Conservation (phyloP, 2,113 vertebrate genomes). For the Phylloscopus trochilus region DNA sequence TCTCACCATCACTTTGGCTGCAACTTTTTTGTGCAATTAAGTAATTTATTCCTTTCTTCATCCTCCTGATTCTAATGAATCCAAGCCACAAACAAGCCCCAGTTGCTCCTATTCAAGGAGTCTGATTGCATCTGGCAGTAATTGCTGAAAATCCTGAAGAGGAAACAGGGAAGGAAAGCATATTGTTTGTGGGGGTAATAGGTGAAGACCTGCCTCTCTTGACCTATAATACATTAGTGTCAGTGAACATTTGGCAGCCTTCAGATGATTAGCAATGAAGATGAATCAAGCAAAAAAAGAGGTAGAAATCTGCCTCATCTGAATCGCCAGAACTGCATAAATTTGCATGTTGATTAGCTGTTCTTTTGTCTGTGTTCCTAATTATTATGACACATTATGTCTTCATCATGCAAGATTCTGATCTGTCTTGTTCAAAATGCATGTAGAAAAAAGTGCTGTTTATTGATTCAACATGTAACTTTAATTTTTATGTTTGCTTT, state of each 20-base stretch:
- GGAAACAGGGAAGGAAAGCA: slow-evolving; percentile 86
- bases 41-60: slow-evolving; percentile 99
- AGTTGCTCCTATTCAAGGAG: slow-evolving; percentile 98
- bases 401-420: slow-evolving; percentile 97
- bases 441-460: slow-evolving; percentile 84
- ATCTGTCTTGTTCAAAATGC: slow-evolving; percentile 89
- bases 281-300: slow-evolving; percentile 87
- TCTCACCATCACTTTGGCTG: slow-evolving; percentile 88
- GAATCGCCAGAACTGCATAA: slow-evolving; percentile 89
- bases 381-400: slow-evolving; percentile 99
- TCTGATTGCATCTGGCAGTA: slow-evolving; percentile 98
- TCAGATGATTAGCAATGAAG: slow-evolving; percentile 89
- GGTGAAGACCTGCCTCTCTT: slow-evolving; percentile 95
- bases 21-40: slow-evolving; percentile 99
- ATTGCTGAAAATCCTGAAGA: slow-evolving; percentile 98
- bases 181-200: slow-evolving; percentile 94
- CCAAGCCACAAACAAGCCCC: slow-evolving; percentile 99
- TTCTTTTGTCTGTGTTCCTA: slow-evolving; percentile 94
- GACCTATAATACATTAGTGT: slow-evolving; percentile 96
- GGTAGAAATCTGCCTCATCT: slow-evolving; percentile 86
- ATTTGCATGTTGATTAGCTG: slow-evolving; percentile 96
- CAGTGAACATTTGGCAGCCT: slow-evolving; percentile 91
- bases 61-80: slow-evolving; percentile 99
- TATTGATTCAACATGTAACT: slow-evolving; percentile 89
- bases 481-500: slow-evolving; percentile 87